Conservation (phyloP, 2,113 vertebrate species). For the Struthio camelus region DNA sequence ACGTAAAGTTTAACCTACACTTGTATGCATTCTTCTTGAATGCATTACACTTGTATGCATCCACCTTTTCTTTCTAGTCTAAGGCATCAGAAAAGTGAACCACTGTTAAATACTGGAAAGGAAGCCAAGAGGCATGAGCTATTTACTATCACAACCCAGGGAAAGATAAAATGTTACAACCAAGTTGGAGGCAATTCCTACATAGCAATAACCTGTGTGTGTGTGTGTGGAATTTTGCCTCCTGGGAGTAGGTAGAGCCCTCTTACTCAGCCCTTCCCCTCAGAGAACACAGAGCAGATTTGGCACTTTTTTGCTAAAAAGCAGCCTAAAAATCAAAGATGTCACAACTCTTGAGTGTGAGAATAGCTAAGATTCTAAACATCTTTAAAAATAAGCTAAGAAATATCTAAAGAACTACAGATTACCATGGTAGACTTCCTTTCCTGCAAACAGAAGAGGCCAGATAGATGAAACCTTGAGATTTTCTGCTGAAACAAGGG, state of each 20-base stretch:
- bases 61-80: neutral
- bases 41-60: neutral
- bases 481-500: neutral
- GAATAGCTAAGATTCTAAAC: neutral
- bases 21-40: neutral
- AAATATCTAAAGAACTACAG: neutral
- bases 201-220: neutral
- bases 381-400: neutral
- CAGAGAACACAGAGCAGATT: neutral
- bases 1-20: neutral
- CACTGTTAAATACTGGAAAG: neutral
- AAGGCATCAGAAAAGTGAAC: neutral
- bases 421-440: neutral
- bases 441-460: neutral
- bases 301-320: neutral
- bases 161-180: neutral
- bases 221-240: neutral
- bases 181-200: neutral
- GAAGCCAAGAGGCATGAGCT: neutral
- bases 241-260: neutral
- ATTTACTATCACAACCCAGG: neutral
- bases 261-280: neutral
- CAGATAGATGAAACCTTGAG: neutral
- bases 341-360: neutral
- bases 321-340: neutral